A percentile compares a stretch with the other conserved stretches of the same genome.
These are phyloP conservation scores for Tragelaphus eurycerus DNA, from an alignment of 2,797 vertebrate species.

Conservation along the genomic window DNA sequence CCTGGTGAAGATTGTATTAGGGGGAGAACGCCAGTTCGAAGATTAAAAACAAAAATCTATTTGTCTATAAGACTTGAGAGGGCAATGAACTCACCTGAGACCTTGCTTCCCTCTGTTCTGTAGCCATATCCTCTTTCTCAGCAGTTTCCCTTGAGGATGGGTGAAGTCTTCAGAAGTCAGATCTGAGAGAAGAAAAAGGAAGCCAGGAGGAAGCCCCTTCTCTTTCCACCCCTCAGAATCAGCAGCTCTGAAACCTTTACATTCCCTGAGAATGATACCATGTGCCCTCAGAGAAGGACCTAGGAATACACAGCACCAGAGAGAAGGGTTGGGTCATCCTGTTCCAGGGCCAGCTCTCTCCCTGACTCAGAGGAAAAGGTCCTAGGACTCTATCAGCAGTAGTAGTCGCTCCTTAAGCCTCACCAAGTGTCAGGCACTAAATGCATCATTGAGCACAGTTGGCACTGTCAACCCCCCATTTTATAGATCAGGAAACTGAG, in stretches of 20 bases:
- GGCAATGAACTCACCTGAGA: slow-evolving; percentile 42
- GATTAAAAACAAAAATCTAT: background rate
- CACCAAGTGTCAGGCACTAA: background rate
- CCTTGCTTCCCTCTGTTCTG: background rate
- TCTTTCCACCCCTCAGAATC: background rate
- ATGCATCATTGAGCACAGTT: background rate
- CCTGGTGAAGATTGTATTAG: background rate
- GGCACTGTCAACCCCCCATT: background rate
- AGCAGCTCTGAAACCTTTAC: background rate
- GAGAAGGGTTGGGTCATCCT: background rate
- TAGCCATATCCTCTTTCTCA: slow-evolving; percentile 41
- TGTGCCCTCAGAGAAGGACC: background rate
- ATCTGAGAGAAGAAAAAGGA: background rate
- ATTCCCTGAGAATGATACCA: background rate
- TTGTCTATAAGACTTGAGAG: background rate
- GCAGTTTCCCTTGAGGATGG: background rate
- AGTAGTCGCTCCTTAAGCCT: background rate
- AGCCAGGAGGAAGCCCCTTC: background rate
- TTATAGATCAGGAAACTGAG: background rate
- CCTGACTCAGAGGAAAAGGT: background rate
- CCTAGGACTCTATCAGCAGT: background rate
- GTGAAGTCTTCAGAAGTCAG: background rate
- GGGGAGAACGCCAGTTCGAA: background rate
- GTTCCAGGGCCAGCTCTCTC: background rate
- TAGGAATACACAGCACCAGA: background rate